phyloP scores from a whole-genome alignment of 2,113 vertebrate genomes.

The Brachypodius melanocephalos region DNA sequence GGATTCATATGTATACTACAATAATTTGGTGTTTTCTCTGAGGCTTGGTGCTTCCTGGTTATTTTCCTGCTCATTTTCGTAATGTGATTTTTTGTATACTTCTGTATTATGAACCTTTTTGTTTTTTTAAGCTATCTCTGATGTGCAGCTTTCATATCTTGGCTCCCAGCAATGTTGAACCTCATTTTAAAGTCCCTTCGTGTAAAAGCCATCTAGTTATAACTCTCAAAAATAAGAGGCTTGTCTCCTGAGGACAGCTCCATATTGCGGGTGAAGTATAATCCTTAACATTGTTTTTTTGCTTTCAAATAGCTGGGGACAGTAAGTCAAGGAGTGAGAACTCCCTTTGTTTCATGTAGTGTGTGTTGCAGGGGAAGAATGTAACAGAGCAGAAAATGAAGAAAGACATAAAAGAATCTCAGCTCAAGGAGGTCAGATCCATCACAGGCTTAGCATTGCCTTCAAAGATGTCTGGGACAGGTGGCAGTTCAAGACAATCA shows the following conservation, averaged over 20 bases:
- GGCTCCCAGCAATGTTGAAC: slow-evolving; percentile 66
- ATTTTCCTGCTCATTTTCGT: slow-evolving; percentile 42
- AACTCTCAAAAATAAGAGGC: slow-evolving; percentile 78
- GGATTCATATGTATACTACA: not conserved
- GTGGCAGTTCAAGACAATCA: slow-evolving; percentile 99
- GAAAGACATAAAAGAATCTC: slow-evolving; percentile 96
- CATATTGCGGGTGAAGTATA: slow-evolving; percentile 72
- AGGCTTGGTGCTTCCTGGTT: slow-evolving; percentile 35
- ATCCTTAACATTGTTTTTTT: slow-evolving; percentile 80
- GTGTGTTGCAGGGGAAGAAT: slow-evolving; percentile 74
- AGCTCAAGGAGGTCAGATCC: slow-evolving; percentile 97
- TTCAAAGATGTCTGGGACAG: slow-evolving; percentile 99
- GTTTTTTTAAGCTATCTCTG: slow-evolving; percentile 75
- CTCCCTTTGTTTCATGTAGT: slow-evolving; percentile 82
- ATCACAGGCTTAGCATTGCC: slow-evolving; percentile 94
- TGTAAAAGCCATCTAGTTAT: slow-evolving; percentile 65
- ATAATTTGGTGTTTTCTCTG: slow-evolving; percentile 10
- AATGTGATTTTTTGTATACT: slow-evolving; percentile 59
- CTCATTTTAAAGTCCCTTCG: slow-evolving; percentile 64
- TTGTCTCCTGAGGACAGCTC: slow-evolving; percentile 74
- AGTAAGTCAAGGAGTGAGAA: slow-evolving; percentile 79
- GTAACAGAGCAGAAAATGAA: slow-evolving; percentile 97
- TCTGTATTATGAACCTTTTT: slow-evolving; percentile 57
- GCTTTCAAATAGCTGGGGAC: slow-evolving; percentile 81
- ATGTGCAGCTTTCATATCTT: slow-evolving; percentile 74